Base-by-base conservation (phyloP, 2,797 vertebrate genomes). In the Mus spretus region DNA sequence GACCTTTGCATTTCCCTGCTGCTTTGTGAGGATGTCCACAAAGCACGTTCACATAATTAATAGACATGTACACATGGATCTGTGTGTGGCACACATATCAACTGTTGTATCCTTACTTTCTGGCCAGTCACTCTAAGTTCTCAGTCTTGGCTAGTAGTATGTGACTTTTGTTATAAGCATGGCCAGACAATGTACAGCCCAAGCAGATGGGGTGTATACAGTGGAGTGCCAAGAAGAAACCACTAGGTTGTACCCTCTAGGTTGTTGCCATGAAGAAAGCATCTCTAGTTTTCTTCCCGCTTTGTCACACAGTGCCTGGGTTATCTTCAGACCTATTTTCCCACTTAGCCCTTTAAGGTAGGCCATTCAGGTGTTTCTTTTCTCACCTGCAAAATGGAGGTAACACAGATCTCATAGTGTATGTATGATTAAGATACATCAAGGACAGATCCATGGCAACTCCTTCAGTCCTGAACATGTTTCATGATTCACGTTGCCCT, bases 41-140 rank as follows among this genome's bases (percentile, higher is more conserved):
- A n/a, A 14, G 26, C 40, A 34, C 0, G 0, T 1, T 37, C 28
- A 34, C 57, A 28, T 20, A 17, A n/a, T 8, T 20, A 12, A n/a
- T 8, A 2, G 20, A 65, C 15, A 5, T 1, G 15, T 40, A 20
- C n/a, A 59, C 34, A 59, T 17, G 24, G 50, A 20, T 65, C 28
- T 57, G 24, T 31, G 22, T 14, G 2, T n/a, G 57, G 55, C 40
- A 89, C 40, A 20, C 31, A 7, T 67, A 65, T 14, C 67, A 13
- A 26, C 57, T 13, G 28, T 31, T 31, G 47, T 40, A 67, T 14
- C 40, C 40, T 79, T 17, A 9, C 55, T 31, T 59, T 50, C 20
- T 19, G 74, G 74, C 53, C 4, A 83, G 37, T 57, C n/a, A 17
- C 44, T 77, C 37, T 20, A 37, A 28, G 47, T 57, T 78, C 40